Base-by-base conservation (phyloP, 2,113 vertebrate species). In the Megaptera novaeangliae region DNA sequence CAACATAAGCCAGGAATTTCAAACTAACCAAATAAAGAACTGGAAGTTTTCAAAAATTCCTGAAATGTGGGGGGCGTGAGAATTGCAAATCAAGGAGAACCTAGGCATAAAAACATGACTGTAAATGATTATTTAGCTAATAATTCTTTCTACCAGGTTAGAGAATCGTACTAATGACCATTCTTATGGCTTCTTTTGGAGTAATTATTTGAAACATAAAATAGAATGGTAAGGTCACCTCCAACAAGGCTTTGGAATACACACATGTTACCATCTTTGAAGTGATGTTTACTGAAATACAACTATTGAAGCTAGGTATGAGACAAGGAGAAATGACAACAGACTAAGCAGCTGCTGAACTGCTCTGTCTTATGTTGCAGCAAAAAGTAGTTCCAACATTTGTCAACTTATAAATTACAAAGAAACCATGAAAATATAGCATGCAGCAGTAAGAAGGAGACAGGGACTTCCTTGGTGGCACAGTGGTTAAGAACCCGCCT, bases 51-150 rank as follows among this genome's bases (percentile, higher is more conserved):
- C 55, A 85, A 57, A 57, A 92, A 92, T 88, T 94, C 49, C 90
- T 94, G 15, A 88, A 72, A 85, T 29, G n/a, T 55, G 59, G 25
- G 36, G 69, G 91, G 27, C 41, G 1, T 11, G 23, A 92, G 36
- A 94, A 96, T 20, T 9, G 46, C 31, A 91, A 75, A 80, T 88
- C 69, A 96, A 97, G 68, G 41, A 92, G 57, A 93, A 93, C 2
- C 9, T 6, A 31, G 23, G 25, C 31, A 86, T 12, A 63, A 88
- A 87, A 96, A 80, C 14, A 44, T 34, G 27, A 86, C 52, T 34
- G 3, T 49, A 88, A 89, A 94, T 74, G n/a, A 68, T 78, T 74
- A 90, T 41, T 88, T 52, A 68, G 29, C 21, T 94, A 95, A n/a
- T 81, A 77, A 94, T 61, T 96, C 27, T 66, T n/a, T 91, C 11